Base-by-base conservation (phyloP, 2,888 invertebrate species). In the Mythimna vitellina region DNA sequence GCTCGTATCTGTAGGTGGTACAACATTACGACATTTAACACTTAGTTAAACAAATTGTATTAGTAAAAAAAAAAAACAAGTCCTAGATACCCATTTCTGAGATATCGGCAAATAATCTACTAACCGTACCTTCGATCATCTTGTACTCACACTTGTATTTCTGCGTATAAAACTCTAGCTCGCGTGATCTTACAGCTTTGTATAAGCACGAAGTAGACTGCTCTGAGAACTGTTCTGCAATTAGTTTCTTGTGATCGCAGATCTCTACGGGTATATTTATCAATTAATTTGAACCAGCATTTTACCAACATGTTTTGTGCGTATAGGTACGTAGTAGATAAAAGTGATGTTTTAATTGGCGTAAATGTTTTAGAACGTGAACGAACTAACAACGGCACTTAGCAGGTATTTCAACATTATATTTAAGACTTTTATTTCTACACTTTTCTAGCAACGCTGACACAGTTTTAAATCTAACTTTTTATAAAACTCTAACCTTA, bases 381-480 rank as follows among this genome's bases (percentile, higher is more conserved):
- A 32, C 29, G 9, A 57, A 22, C 17, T 51, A 14, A 20, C 42
- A 32, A 32, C 14, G 6, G 25, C 3, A 56, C 14, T 42, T 35
- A n/a, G 1, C 12, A 22, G 20, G 12, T 42, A 42, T 72, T 60
- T 35, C 20, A 0, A 46, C 29, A n/a, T 5, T 53, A 8, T 57
- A 22, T 20, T 35, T 38, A n/a, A n/a, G n/a, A 29, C 32, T 65
- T 57, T n/a, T 9, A 57, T 51, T 32, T 64, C 9, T 35, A 38
- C 32, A 38, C 5, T 73, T 42, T 51, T n/a, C 5, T 3, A 35
- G 25, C 9, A 35, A n/a, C 20, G 5, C 53, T 38, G 8, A 10
- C 22, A 35, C 22, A 38, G 38, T 73, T 61, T 38, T 29, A 68
- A 42, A 62, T 76, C 42, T 67, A 35, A 25, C 22, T 22, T 76